Conservation (phyloP, 2,113 vertebrate genomes). For the Sturnira hondurensis region DNA sequence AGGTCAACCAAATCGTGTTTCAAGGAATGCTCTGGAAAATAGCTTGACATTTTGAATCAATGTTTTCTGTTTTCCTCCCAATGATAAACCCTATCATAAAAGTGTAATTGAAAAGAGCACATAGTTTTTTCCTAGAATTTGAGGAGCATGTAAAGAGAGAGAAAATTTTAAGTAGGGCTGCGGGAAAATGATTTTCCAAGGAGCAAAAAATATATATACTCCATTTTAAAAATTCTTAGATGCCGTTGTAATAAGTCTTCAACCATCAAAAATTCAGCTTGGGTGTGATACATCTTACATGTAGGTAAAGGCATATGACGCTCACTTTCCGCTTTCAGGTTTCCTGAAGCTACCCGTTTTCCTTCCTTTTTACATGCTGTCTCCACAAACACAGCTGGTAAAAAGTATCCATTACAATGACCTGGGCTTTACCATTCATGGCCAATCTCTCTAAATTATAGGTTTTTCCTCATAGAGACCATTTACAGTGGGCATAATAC, state of each 20-base stretch:
- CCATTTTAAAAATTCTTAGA: neutral
- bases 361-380: slow-evolving; percentile 67
- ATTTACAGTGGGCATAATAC: slow-evolving; percentile 81
- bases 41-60: neutral
- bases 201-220: neutral
- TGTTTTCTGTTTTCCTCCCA: neutral
- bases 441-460: slow-evolving; percentile 81
- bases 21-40: neutral
- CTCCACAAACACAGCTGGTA: slow-evolving; percentile 80
- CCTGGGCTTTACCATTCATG: slow-evolving; percentile 80
- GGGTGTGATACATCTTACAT: slow-evolving; percentile 28
- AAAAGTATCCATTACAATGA: slow-evolving; percentile 82
- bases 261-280: neutral
- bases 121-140: neutral
- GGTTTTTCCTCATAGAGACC: slow-evolving; percentile 78
- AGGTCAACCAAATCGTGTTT: neutral
- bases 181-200: neutral
- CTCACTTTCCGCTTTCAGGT: slow-evolving; percentile 32
- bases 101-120: neutral
- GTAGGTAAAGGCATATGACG: slow-evolving; percentile 65
- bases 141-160: neutral
- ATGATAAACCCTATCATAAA: neutral
- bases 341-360: slow-evolving; percentile 71
- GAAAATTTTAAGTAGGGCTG: neutral
- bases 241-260: slow-evolving; percentile 51